These are phyloP conservation scores for Bembecia ichneumoniformis DNA, from an alignment of 2,888 invertebrate species.

Conservation along the genomic window DNA sequence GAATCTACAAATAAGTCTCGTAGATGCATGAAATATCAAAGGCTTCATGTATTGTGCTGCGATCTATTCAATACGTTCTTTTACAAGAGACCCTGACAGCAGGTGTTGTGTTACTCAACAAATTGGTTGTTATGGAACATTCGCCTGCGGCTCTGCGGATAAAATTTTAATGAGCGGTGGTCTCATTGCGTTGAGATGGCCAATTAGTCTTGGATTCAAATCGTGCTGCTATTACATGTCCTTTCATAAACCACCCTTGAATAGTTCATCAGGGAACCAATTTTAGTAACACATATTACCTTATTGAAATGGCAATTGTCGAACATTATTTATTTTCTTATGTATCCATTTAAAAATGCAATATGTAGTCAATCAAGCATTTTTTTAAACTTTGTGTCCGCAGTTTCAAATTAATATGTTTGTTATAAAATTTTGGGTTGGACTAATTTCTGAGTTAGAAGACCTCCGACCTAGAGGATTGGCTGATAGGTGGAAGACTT, in stretches of 20 bases:
- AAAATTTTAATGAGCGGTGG: constrained; percentile 57
- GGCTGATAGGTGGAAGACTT: no score
- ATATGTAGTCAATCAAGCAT: no score
- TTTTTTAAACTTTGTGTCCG: no score
- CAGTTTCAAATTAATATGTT: no score
- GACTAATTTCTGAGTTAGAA: no score
- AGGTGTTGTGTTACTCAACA: background rate
- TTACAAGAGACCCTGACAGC: background rate
- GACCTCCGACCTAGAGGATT: no score
- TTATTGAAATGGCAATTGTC: no score
- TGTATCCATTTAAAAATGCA: no score
- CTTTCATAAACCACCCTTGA: background rate
- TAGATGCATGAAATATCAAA: no score
- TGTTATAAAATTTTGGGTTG: no score
- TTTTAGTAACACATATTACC: background rate
- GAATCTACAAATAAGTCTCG: no score
- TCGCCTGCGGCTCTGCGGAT: constrained; percentile 32
- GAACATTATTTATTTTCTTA: no score
- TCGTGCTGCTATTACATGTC: background rate
- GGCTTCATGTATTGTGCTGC: background rate
- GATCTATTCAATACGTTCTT: background rate
- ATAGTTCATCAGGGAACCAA: background rate
- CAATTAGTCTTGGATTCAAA: constrained; percentile 33
- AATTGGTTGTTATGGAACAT: constrained; percentile 8
- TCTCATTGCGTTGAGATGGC: constrained; percentile 28